A percentile compares a stretch with the other conserved stretches of the same genome.
phyloP scores from a whole-genome alignment of 2,113 vertebrate genomes.

The Oreochromis aureus region DNA sequence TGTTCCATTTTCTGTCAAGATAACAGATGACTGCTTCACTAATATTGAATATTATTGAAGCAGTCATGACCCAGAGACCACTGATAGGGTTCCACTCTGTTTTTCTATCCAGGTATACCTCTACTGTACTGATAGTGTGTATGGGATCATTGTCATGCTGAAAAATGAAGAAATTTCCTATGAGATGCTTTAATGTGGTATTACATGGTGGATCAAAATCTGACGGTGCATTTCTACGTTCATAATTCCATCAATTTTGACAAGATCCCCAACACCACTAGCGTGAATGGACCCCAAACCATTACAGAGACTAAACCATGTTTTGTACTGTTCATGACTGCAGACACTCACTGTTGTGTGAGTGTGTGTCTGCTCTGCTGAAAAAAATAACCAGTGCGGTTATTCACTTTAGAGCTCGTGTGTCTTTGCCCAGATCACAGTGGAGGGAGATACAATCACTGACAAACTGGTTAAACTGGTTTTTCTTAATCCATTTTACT shows the following conservation, averaged over 20 bases:
- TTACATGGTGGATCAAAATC: not conserved
- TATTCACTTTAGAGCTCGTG: conserved; percentile 78
- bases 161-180: not conserved
- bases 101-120: not conserved
- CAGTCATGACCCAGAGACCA: not conserved
- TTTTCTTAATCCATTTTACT: conserved; percentile 70
- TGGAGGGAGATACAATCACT: conserved; percentile 84
- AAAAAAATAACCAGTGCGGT: not conserved
- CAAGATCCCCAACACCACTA: not conserved
- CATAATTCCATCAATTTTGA: not conserved
- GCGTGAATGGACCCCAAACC: not conserved
- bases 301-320: not conserved
- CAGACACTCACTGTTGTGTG: not conserved
- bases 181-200: not conserved
- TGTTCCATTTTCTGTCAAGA: not conserved
- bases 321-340: not conserved
- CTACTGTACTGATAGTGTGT: not conserved
- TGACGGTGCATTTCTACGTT: not conserved
- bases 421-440: conserved; percentile 78
- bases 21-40: not conserved
- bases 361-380: not conserved
- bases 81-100: not conserved
- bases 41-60: not conserved
- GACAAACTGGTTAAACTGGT: conserved; percentile 84
- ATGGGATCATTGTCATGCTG: not conserved